phyloP scores from a whole-genome alignment of 2,888 invertebrate genomes.

The Drosophila mulleri region DNA sequence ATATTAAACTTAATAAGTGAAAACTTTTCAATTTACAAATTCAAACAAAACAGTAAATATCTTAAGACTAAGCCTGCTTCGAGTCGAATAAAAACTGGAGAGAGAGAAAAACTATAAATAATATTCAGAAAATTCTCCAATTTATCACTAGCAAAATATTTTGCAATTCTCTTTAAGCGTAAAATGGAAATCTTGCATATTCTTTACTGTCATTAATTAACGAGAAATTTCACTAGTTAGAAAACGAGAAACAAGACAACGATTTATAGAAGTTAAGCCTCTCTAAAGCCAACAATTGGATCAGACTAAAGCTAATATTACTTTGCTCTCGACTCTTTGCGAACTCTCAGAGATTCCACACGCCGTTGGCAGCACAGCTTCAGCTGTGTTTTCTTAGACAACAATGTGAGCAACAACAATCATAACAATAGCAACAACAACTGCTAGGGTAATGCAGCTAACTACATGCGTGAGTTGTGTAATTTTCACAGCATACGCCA shows the following conservation, averaged over 20 bases:
- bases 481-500: conserved; percentile 51
- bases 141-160: too few species aligned
- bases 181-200: neutral
- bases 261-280: neutral
- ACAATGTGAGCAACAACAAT: conserved; percentile 17
- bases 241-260: too few species aligned
- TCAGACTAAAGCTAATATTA: neutral
- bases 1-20: neutral
- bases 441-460: conserved; percentile 14
- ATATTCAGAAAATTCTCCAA: neutral
- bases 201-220: too few species aligned
- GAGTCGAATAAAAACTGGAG: neutral
- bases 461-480: conserved; percentile 35
- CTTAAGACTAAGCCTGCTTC: conserved; percentile 3
- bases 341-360: neutral
- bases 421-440: conserved; percentile 8
- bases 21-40: neutral
- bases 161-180: neutral
- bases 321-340: conserved; percentile 3
- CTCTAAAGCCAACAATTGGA: conserved; percentile 1
- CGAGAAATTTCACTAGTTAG: neutral
- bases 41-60: neutral
- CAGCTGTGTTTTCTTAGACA: conserved; percentile 24
- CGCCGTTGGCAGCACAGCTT: neutral
- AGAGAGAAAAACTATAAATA: neutral